Percentiles rank a stretch among this genome's conserved stretches.
Conservation (phyloP, 2,113 vertebrate species). For the Pterocles orientalis region DNA sequence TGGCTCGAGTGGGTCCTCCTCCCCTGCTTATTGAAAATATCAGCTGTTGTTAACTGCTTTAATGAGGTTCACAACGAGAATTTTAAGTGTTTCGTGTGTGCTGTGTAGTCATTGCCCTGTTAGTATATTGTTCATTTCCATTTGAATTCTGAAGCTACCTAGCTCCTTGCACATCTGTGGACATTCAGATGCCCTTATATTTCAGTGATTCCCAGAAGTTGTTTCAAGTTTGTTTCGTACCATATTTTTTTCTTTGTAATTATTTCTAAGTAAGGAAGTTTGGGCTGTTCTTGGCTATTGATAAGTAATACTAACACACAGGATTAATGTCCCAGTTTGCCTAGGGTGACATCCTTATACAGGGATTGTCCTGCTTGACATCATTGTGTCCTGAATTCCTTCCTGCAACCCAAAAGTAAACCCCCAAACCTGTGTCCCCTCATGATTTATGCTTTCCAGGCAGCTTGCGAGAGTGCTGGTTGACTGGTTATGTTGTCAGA, state of each 20-base stretch:
- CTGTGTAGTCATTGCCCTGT: neutral
- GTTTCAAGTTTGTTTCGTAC: neutral
- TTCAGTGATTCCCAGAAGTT: neutral
- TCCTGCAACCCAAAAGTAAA: neutral
- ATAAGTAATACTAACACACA: neutral
- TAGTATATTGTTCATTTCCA: neutral
- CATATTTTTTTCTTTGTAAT: neutral
- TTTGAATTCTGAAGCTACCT: neutral
- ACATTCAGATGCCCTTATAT: neutral
- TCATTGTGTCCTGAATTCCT: neutral
- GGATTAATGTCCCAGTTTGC: neutral
- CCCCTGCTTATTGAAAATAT: neutral
- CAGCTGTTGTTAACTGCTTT: conserved; percentile 15
- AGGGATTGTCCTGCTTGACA: neutral
- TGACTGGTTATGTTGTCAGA: neutral
- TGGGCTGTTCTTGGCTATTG: neutral
- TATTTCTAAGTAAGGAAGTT: neutral
- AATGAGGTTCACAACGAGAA: neutral
- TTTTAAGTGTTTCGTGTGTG: neutral
- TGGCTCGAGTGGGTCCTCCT: neutral
- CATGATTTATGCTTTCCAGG: neutral
- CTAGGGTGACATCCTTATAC: neutral
- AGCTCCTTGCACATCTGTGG: neutral
- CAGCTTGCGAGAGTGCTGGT: neutral
- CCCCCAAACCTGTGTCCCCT: neutral